Base-by-base conservation (phyloP, 2,797 vertebrate species). In the Rhodeus uyekii region DNA sequence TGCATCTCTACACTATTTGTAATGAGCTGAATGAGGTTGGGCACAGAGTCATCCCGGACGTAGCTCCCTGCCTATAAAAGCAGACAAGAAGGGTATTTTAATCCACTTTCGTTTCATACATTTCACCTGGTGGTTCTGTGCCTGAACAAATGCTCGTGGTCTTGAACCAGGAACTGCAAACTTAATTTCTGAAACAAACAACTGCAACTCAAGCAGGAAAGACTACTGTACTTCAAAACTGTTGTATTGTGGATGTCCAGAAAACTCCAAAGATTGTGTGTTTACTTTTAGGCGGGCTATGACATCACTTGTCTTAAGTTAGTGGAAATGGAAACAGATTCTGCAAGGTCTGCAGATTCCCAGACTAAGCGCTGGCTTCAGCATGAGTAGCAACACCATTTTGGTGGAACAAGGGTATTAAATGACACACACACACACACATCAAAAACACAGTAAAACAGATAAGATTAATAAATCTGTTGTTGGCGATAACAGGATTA, bases 1-100 rank as follows among this genome's bases (percentile, higher is more conserved):
- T 99, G 97, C 96, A 99, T 99, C 92, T 99, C 98, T 85, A 98
- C 95, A 38, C 98, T 99, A 89, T 99, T 99, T 24, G 98, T 99
- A 94, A 99, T 99, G 85, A 99, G 95, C 92, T 99, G 98, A 89
- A 99, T 99, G 89, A 99, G 96, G 92, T 99, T 99, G 34, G 98
- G 98, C 78, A 99, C 98, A 24, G 98, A 97, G 89, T 99, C 98
- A 39, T 99, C 98, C 88, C 98, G 95, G 87, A 99, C 98, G 0
- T 99, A 99, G 92, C 97, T 98, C 87, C 98, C 98, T 86, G 98
- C 98, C 98, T 99, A 90, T 80, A 94, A 93, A 19, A 85, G 90
- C 48, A 84, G 14, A 79, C 10, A 60, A 46, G 39, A 22, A 27
- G 3, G 4, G 29, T 6, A 58, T 79, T 8, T 36, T 55, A 38